phyloP scores from a whole-genome alignment of 2,797 vertebrate genomes.

The Eremophila alpestris region DNA sequence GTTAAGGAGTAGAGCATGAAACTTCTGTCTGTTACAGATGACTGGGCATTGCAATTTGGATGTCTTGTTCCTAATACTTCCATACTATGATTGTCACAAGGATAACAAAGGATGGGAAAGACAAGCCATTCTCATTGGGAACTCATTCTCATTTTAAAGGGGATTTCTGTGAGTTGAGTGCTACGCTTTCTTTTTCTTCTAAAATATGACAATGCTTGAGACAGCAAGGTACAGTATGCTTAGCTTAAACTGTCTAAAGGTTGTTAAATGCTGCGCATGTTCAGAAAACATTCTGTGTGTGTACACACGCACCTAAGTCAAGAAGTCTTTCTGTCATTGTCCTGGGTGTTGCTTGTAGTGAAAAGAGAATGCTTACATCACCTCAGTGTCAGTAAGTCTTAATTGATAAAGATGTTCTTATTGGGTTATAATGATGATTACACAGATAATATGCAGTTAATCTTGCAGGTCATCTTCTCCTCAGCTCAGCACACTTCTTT shows the following conservation, averaged over 20 bases:
- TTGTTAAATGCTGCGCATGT: not conserved
- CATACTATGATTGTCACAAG: conserved; percentile 32
- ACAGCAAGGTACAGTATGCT: not conserved
- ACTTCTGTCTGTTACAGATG: conserved; percentile 58
- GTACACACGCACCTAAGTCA: not conserved
- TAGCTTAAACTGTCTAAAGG: not conserved
- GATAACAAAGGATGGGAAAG: conserved; percentile 31
- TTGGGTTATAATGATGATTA: not conserved
- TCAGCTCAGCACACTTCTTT: not conserved
- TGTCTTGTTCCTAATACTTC: conserved; percentile 60
- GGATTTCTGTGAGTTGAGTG: not conserved
- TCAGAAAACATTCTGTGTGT: not conserved
- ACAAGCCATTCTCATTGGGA: conserved; percentile 5
- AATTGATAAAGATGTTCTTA: not conserved
- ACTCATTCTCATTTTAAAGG: not conserved
- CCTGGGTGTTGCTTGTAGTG: not conserved
- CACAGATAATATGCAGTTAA: not conserved
- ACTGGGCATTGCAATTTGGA: conserved; percentile 44
- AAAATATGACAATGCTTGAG: not conserved
- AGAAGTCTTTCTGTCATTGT: not conserved
- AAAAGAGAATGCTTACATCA: not conserved
- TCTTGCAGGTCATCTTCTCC: not conserved
- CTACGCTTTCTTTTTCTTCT: not conserved
- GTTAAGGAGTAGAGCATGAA: conserved; percentile 58
- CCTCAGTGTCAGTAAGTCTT: not conserved